Conservation (phyloP, 2,888 invertebrate genomes). For the Lasioglossum figueresi region DNA sequence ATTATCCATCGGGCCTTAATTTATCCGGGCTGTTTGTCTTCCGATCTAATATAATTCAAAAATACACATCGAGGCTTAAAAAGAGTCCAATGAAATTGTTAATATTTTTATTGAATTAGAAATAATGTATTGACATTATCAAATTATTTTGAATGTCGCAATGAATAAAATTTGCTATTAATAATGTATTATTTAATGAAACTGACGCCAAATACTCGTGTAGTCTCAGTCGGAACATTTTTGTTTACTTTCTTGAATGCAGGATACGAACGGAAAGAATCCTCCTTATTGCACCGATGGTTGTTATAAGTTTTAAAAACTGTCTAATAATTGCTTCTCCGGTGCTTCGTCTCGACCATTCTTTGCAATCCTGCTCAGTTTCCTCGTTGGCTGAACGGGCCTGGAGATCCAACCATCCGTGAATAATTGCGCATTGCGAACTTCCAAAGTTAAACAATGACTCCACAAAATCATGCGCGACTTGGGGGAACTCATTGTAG, state of each 20-base stretch:
- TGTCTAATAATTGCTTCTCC: neutral
- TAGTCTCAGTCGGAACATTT: neutral
- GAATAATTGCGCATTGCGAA: neutral
- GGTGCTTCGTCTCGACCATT: neutral
- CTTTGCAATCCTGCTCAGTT: neutral
- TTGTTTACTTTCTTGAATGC: neutral
- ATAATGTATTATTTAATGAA: no score
- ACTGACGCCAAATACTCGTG: neutral
- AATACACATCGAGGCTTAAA: neutral
- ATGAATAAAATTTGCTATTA: neutral
- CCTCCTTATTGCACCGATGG: neutral
- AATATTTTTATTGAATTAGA: neutral
- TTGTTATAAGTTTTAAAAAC: neutral
- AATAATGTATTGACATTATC: neutral
- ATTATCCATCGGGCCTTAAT: no score
- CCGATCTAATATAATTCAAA: neutral
- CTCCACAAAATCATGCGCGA: constrained; percentile 1
- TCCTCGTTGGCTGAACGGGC: neutral
- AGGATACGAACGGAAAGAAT: neutral
- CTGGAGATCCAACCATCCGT: neutral
- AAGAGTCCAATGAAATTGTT: neutral
- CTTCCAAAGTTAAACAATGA: constrained; percentile 10
- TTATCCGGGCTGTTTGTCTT: no score
- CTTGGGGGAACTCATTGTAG: neutral
- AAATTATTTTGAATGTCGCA: neutral